Conservation (phyloP, 2,888 invertebrate genomes). For the Bedellia somnulentella region DNA sequence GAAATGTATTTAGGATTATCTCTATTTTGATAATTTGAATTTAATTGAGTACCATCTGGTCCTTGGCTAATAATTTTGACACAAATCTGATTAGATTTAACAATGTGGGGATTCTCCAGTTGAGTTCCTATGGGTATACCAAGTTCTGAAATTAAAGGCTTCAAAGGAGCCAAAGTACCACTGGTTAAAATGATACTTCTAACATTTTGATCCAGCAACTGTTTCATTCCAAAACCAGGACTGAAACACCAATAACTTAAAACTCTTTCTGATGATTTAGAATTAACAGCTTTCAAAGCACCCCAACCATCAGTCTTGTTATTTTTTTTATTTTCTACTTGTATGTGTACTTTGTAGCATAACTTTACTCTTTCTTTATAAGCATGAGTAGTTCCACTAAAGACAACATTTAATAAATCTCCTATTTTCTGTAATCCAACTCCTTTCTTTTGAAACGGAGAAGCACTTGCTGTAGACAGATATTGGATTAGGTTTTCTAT, state of each 20-base stretch:
- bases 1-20: conserved; percentile 79
- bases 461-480: conserved; percentile 66
- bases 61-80: conserved; percentile 77
- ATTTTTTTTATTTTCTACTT: conserved; percentile 55
- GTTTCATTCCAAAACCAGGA: conserved; percentile 93
- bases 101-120: conserved; percentile 94
- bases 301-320: conserved; percentile 68
- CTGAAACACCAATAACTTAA: conserved; percentile 97
- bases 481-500: conserved; percentile 79
- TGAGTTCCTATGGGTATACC: conserved; percentile 79
- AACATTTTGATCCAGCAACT: conserved; percentile 77
- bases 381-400: conserved; percentile 60
- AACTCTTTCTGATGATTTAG: conserved; percentile 64
- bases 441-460: conserved; percentile 76
- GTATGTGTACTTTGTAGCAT: conserved; percentile 78
- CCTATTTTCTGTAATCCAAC: conserved; percentile 76
- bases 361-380: conserved; percentile 67
- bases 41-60: conserved; percentile 69
- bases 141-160: conserved; percentile 86
- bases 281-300: conserved; percentile 41
- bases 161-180: conserved; percentile 93
- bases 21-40: conserved; percentile 76
- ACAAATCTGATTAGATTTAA: conserved; percentile 81
- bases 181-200: conserved; percentile 92
- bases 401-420: conserved; percentile 76